Percentiles rank a stretch among this genome's conserved stretches.
These are phyloP conservation scores for Catharus minimus DNA, from an alignment of 2,113 vertebrate genomes.

Conservation along the genomic window DNA sequence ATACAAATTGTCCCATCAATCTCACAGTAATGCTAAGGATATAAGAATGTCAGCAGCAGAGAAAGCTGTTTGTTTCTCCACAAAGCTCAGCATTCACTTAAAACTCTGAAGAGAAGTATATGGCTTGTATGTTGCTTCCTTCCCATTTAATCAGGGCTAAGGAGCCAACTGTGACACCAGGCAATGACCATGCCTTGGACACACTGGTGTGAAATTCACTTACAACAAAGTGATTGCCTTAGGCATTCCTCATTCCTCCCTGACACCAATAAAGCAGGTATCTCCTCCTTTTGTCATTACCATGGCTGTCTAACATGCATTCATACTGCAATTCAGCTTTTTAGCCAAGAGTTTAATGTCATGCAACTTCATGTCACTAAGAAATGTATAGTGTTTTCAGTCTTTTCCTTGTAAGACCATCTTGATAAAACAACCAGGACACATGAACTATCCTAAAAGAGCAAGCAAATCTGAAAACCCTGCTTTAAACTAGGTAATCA, in stretches of 20 bases:
- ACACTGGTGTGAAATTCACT: not conserved
- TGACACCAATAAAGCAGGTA: not conserved
- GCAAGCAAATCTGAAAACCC: not conserved
- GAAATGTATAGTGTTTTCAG: not conserved
- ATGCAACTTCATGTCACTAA: not conserved
- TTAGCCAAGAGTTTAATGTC: not conserved
- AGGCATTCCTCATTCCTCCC: not conserved
- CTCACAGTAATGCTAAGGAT: not conserved
- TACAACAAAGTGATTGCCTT: not conserved
- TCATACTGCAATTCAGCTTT: accelerated
- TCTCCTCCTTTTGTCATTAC: not conserved
- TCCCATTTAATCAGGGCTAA: not conserved
- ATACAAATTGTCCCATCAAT: not conserved
- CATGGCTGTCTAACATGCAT: not conserved
- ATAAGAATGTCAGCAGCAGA: not conserved
- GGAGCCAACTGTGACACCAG: not conserved
- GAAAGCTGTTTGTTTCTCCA: not conserved
- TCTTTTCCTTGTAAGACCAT: not conserved
- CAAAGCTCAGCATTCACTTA: not conserved
- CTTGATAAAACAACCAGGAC: not conserved
- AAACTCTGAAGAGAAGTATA: not conserved
- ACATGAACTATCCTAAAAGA: not conserved
- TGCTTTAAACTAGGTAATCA: not conserved
- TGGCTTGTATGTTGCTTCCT: accelerated
- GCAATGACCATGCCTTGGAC: not conserved